Base-by-base conservation (phyloP, 2,797 vertebrate genomes). In the Chelon labrosus region DNA sequence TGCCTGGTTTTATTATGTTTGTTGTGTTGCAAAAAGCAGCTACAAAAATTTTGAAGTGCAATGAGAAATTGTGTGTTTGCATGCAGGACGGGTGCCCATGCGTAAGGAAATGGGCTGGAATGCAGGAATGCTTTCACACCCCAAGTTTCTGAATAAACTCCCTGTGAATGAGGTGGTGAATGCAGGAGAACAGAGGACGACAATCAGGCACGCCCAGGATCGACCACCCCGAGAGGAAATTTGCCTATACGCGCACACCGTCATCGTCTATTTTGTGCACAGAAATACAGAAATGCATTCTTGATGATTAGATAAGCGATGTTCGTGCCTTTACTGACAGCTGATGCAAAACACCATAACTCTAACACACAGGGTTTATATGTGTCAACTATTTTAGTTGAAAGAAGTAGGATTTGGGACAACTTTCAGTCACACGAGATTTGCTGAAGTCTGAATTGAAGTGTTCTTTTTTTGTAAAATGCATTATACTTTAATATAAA, bases 111-210 rank as follows among this genome's bases (percentile, higher is more conserved):
- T 75, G 0, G 50, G 16, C 69, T 71, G 89, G 91, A 85, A 91
- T 90, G 86, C 20, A 22, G 87, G 86, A 89, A 91, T 88, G 90
- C 83, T 83, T 89, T 90, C 87, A 83, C 75, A 77, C 75, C 66
- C 74, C 50, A 16, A 56, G 60, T 83, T 82, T 88, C 83, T 91
- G 83, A 88, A 87, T 84, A 90, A 89, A 88, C 84, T 75, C 42
- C 39, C 65, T 44, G 51, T 75, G 81, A 87, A 89, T 82, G 83
- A 79, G 77, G 60, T 5, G 50, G 44, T 27, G 62, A 75, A 67
- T 35, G 60, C 31, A 35, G 31, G 31, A 49, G 59, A 75, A 52
- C 22, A 50, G 61, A 37, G 16, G 50, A 66, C 7, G 17, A 60
- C 64, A 44, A 65, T 65, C 73, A 38, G 72, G 61, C 59, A 53